Base-by-base conservation (phyloP, 2,888 invertebrate genomes). In the Chloromyia formosa region DNA sequence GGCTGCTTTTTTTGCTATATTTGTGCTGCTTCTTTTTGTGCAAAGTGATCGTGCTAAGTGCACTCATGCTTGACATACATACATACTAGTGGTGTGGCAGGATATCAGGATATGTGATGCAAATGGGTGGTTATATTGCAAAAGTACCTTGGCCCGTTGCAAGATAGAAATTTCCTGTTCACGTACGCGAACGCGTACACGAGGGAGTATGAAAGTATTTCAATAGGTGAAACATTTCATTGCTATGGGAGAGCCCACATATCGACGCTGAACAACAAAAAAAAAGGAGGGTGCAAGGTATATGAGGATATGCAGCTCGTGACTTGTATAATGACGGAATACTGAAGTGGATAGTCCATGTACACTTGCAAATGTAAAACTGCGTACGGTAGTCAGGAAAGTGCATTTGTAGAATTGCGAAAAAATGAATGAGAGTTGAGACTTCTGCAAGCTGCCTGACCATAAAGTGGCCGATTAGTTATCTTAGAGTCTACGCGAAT, bases 31-130 rank as follows among this genome's bases (percentile, higher is more conserved):
- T 64, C 58, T 64, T 27, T 61, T 74, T 68, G 69, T 74, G 68
- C 76, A 71, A 74, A 74, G 74, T 72, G 74, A 74, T 76, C 74
- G 72, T 60, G 74, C 76, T 74, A 74, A 72, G 74, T 76, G 76
- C 74, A 76, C 76, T 74, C 74, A 76, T 76, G 76, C 76, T 76
- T 76, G 76, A 74, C 76, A 76, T 74, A 76, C 76, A 76, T 76
- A 66, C 69, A 75, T 60, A 20, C 27, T 35, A 35, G 27, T 35
- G 2, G 27, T 35, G 2, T 7, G 27, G 27, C 18, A 27, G 27
- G 18, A 60, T 14, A 22, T 27, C 10, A 42, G 16, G 23, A 23
- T 27, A 60, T 27, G 60, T 35, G 27, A 35, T 35, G 27, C 27
- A 35, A 35, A 7, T 35, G 27, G 27, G 27, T 35, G 27, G 27